A percentile compares a stretch with the other conserved stretches of the same genome.
phyloP scores from a whole-genome alignment of 2,797 vertebrate genomes.

The Sphenodon punctatus region DNA sequence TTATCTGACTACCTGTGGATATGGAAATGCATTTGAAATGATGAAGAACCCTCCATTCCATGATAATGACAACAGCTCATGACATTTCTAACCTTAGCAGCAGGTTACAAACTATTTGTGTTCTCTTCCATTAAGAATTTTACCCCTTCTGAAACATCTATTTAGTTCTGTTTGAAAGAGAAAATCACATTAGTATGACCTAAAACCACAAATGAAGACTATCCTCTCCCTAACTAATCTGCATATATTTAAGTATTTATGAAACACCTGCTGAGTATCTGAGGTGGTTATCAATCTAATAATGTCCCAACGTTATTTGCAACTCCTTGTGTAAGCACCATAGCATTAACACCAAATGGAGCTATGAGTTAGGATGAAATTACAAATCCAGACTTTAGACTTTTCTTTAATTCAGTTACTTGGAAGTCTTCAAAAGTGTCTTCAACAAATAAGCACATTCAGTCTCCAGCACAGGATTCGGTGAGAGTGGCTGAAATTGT shows the following conservation, averaged over 20 bases:
- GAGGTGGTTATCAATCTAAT: constrained; percentile 88
- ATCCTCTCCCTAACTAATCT: constrained; percentile 76
- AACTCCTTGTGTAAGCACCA: constrained; percentile 77
- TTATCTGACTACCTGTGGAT: constrained; percentile 82
- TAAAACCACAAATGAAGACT: constrained; percentile 80
- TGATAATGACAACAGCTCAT: constrained; percentile 85
- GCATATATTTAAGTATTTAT: constrained; percentile 83
- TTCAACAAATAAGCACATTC: no score
- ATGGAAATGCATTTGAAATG: constrained; percentile 82
- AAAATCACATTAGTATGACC: constrained; percentile 82
- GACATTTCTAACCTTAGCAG: constrained; percentile 83
- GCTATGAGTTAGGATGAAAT: constrained; percentile 72
- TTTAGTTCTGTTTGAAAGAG: constrained; percentile 83
- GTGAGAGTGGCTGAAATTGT: no score
- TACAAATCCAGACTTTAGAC: constrained; percentile 17
- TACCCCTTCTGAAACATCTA: constrained; percentile 82
- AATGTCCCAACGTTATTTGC: constrained; percentile 75
- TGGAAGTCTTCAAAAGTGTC: neutral
- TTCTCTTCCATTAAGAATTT: constrained; percentile 87
- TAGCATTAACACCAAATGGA: constrained; percentile 78
- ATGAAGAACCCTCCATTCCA: constrained; percentile 81
- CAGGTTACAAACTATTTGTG: constrained; percentile 81
- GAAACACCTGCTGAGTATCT: constrained; percentile 84
- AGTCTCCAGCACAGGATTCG: neutral
- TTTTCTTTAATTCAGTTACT: neutral